Evolutionary conservation across 2,888 invertebrate species (phyloP).

Genomic region (Eremobia ochroleuca): DNA sequence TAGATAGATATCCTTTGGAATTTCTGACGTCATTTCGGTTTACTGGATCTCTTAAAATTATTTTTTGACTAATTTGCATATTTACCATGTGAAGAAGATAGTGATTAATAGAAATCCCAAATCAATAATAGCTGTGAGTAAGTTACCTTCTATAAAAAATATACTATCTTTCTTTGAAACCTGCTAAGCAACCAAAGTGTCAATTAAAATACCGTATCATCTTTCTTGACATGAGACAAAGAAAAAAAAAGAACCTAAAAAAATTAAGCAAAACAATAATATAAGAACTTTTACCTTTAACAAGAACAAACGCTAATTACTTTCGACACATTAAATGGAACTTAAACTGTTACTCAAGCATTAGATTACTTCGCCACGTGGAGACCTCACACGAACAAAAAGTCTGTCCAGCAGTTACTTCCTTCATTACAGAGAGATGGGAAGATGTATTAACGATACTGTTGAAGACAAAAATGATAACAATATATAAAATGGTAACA

Average conservation of each 20-base stretch:
- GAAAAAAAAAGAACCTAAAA: not conserved
- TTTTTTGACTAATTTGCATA: not conserved
- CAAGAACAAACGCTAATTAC: conserved; percentile 59
- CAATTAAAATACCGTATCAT: not conserved
- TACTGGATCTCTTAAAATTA: not conserved
- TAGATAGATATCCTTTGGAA: conserved; percentile 28
- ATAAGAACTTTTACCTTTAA: conserved; percentile 5
- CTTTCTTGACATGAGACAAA: not conserved
- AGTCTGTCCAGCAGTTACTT: conserved; percentile 39
- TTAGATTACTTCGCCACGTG: conserved; percentile 58
- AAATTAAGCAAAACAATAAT: conserved; percentile 12
- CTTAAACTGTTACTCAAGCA: conserved; percentile 55
- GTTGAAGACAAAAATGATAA: conserved; percentile 25
- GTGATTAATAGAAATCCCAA: not conserved
- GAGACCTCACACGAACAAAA: conserved; percentile 54
- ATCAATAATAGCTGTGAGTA: no score
- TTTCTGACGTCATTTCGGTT: conserved; percentile 28
- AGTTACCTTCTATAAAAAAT: not conserved
- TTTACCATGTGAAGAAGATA: not conserved
- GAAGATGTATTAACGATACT: conserved; percentile 14
- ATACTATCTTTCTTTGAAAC: not conserved
- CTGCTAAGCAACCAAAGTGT: not conserved
- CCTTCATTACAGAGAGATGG: conserved; percentile 20
- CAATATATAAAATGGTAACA: conserved; percentile 28
- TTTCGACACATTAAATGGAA: conserved; percentile 62